A percentile compares a stretch with the other conserved stretches of the same genome.
Conservation (phyloP, 2,888 invertebrate species). For the Microctonus hyperodae region DNA sequence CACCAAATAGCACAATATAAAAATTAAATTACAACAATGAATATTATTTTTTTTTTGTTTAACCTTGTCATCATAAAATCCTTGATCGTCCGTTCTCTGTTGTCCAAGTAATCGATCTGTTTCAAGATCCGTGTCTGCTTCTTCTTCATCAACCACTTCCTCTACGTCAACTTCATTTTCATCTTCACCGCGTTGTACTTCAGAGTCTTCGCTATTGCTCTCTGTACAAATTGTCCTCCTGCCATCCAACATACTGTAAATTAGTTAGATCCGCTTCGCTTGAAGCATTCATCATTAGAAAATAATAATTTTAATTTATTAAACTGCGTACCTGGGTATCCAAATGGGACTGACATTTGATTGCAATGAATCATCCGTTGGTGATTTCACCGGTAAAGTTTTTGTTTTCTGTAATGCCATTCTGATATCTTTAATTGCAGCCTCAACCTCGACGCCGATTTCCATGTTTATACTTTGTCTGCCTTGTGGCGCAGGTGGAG, state of each 20-base stretch:
- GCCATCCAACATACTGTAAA: conserved; percentile 61
- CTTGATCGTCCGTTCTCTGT: conserved; percentile 91
- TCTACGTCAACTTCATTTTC: conserved; percentile 58
- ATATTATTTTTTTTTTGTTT: neutral
- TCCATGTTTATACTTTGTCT: conserved; percentile 56
- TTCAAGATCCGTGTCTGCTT: conserved; percentile 96
- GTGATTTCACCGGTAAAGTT: conserved; percentile 68
- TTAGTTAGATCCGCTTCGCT: conserved; percentile 60
- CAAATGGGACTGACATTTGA: conserved; percentile 72
- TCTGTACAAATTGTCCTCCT: conserved; percentile 61
- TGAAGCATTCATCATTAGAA: neutral
- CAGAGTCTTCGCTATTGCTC: conserved; percentile 60
- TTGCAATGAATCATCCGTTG: conserved; percentile 64
- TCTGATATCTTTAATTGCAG: conserved; percentile 84
- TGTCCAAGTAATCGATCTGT: conserved; percentile 96
- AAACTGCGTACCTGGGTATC: conserved; percentile 69
- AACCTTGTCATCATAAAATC: conserved; percentile 90
- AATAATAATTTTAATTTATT: conserved; percentile 15
- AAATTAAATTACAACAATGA: conserved; percentile 5
- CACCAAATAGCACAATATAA: conserved; percentile 8
- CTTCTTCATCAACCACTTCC: conserved; percentile 67
- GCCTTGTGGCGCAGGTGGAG: conserved; percentile 60
- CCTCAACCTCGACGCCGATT: conserved; percentile 64
- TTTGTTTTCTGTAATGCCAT: conserved; percentile 79
- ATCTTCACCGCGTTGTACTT: conserved; percentile 57